phyloP scores from a whole-genome alignment of 2,797 vertebrate genomes.

The Dicrostonyx torquatus region DNA sequence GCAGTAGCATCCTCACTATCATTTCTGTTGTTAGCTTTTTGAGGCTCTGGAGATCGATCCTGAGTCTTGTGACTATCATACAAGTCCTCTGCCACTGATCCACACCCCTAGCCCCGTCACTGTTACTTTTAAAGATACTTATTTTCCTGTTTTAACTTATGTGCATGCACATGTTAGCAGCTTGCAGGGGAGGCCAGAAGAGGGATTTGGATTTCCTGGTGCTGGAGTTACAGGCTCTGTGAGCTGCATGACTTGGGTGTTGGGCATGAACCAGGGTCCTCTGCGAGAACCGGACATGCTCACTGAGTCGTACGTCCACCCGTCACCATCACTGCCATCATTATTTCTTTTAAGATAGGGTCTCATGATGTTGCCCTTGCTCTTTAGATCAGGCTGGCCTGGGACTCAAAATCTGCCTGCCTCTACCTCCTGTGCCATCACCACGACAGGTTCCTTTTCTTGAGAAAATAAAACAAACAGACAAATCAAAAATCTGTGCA shows the following conservation, averaged over 20 bases:
- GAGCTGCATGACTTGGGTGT: not conserved
- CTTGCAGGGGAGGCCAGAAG: not conserved
- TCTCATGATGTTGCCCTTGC: not conserved
- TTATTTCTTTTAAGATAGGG: not conserved
- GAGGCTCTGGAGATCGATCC: not conserved
- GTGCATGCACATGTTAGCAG: not conserved
- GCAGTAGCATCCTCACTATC: not conserved
- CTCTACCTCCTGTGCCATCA: not conserved
- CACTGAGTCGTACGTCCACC: not conserved
- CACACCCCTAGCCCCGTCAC: no score
- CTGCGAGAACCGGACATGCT: not conserved
- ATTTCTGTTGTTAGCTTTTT: not conserved
- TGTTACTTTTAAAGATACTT: not conserved
- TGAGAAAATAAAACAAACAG: conserved; percentile 63
- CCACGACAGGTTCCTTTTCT: not conserved
- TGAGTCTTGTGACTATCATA: not conserved
- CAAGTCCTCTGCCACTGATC: not conserved
- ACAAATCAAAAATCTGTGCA: conserved; percentile 60
- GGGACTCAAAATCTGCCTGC: not conserved
- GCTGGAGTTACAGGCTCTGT: not conserved
- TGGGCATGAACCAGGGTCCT: not conserved
- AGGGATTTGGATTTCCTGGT: not conserved
- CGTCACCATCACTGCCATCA: not conserved
- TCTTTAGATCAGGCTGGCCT: not conserved
- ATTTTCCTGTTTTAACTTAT: not conserved